A percentile compares a stretch with the other conserved stretches of the same genome.
phyloP scores from a whole-genome alignment of 2,888 invertebrate species.

The Chymomyza procnemis region DNA sequence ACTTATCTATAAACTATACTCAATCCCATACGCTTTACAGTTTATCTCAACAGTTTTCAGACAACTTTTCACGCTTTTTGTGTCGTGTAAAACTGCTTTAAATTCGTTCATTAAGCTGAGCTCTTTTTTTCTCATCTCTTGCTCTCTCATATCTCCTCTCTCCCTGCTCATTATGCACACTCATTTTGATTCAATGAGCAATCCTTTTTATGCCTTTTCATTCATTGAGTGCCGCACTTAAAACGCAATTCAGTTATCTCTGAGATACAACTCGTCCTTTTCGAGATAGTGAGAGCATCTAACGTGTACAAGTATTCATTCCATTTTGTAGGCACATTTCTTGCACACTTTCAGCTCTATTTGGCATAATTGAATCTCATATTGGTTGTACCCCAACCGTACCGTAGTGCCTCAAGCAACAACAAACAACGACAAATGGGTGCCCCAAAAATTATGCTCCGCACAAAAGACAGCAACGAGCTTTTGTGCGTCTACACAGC shows the following conservation, averaged over 20 bases:
- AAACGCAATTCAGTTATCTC: constrained; percentile 49
- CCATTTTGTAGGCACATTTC: constrained; percentile 34
- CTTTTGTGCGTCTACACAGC: constrained; percentile 13
- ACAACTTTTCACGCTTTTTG: no score
- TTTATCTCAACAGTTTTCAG: no score
- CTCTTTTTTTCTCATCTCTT: no score
- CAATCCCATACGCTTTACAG: no score
- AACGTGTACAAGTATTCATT: constrained; percentile 33
- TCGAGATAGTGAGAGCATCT: not conserved
- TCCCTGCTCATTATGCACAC: not conserved
- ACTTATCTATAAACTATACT: no score
- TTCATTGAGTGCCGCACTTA: constrained; percentile 45
- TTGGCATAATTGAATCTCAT: constrained; percentile 59
- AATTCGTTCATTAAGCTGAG: not conserved
- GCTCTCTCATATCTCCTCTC: no score
- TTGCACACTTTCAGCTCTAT: constrained; percentile 46
- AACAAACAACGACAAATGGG: constrained; percentile 11
- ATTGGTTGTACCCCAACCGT: constrained; percentile 31
- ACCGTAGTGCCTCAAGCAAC: not conserved
- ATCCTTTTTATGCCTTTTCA: not conserved
- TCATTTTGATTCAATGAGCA: not conserved
- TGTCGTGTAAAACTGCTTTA: not conserved
- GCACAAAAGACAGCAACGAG: constrained; percentile 42
- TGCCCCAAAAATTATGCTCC: constrained; percentile 22
- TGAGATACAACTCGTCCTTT: not conserved